A percentile compares a stretch with the other conserved stretches of the same genome.
Evolutionary conservation across 1,140 invertebrate genomes (phyloP).

Genomic region (Muscidifurax raptorellus): DNA sequence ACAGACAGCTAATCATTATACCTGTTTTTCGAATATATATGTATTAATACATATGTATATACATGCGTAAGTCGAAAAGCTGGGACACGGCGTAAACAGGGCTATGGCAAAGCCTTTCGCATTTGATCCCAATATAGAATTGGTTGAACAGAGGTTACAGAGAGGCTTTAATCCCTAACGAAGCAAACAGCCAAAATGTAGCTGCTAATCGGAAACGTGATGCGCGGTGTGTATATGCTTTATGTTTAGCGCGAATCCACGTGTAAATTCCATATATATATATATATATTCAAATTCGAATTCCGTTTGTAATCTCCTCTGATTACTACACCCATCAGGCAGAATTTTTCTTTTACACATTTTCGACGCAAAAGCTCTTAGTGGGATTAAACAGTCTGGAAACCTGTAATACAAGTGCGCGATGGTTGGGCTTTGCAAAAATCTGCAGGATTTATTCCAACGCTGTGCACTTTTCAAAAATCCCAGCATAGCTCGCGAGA

Average conservation of each 20-base stretch:
- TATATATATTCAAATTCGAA: not conserved
- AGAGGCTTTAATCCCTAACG: not conserved
- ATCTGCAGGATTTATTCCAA: not conserved
- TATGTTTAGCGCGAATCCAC: not conserved
- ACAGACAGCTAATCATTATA: no score
- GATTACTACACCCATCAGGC: not conserved
- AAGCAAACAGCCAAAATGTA: not conserved
- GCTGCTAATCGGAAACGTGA: not conserved
- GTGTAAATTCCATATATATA: not conserved
- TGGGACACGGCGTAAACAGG: not conserved
- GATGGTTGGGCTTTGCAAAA: not conserved
- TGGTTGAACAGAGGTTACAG: slow-evolving; percentile 3
- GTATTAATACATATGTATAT: no score
- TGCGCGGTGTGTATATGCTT: not conserved
- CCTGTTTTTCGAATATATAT: not conserved
- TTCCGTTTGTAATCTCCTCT: not conserved
- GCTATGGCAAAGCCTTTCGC: not conserved
- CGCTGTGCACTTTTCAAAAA: not conserved
- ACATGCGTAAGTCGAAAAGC: not conserved
- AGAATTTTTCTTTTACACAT: not conserved
- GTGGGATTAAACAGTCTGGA: not conserved
- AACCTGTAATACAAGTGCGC: no score
- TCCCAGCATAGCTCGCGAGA: no score
- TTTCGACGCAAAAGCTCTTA: not conserved
- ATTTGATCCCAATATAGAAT: not conserved